A percentile compares a stretch with the other conserved stretches of the same genome.
These are phyloP conservation scores for Halyomorpha halys DNA, from an alignment of 1,140 invertebrate genomes.

Conservation along the genomic window DNA sequence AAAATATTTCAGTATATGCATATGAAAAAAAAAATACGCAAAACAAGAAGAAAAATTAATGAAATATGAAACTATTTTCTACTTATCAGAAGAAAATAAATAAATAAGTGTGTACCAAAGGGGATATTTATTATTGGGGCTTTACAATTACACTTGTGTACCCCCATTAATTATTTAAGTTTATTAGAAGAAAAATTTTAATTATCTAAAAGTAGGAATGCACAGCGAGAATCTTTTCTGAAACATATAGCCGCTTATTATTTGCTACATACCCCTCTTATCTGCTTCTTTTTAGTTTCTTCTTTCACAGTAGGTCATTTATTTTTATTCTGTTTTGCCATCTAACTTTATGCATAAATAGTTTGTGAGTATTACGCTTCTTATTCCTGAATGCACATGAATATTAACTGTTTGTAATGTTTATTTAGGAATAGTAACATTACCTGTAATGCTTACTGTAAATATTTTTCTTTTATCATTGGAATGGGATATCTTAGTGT, in stretches of 20 bases:
- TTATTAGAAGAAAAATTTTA: slow-evolving; percentile 4
- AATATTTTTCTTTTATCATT: too few species aligned
- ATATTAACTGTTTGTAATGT: too few species aligned
- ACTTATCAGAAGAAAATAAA: too few species aligned
- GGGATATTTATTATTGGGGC: too few species aligned
- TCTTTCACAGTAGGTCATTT: neutral
- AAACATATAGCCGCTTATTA: slow-evolving; percentile 37
- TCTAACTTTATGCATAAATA: neutral
- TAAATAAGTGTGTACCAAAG: too few species aligned
- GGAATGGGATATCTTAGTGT: too few species aligned
- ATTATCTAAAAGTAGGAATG: slow-evolving; percentile 17
- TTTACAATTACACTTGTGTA: too few species aligned
- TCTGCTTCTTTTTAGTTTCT: slow-evolving; percentile 7
- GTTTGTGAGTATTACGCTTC: slow-evolving; percentile 1
- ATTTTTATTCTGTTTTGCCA: slow-evolving; percentile 3
- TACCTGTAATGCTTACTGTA: too few species aligned
- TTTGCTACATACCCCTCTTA: slow-evolving; percentile 14
- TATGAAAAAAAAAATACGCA: neutral
- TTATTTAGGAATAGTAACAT: too few species aligned
- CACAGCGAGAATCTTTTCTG: slow-evolving; percentile 49
- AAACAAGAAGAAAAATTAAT: too few species aligned
- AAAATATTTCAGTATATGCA: slow-evolving; percentile 5
- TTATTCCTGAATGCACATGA: neutral
- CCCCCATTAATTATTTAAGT: too few species aligned
- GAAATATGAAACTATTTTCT: too few species aligned